Evolutionary conservation across 1,140 invertebrate genomes (phyloP), one percentile per base, ranked within the genome.

Genomic region (Acyrthosiphon pisum): DNA sequence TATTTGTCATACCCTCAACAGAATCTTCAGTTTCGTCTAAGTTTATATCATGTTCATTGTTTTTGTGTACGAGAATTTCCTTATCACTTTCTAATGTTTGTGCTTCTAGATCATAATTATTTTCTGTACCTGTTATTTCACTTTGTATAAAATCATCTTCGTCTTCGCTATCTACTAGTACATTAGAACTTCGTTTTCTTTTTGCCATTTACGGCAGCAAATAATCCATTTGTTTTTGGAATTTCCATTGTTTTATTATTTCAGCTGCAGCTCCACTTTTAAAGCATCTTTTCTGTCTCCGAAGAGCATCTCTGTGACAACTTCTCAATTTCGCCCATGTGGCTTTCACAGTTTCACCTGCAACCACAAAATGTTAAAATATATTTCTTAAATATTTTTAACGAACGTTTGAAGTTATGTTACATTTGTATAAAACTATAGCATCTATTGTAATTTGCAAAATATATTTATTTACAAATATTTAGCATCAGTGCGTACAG

Each of bases 181-280:
- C n/a, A 83, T 83, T 83, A 37, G 81, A 35, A 22, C 35, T 37
- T 37, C 81, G n/a, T 37, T 83, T 83, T 83, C 81, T 83, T 41
- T 37, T 83, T 41, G 81, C 0, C 81, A 83, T 83, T 37, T 83
- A 83, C 35, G 81, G 81, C 81, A 83, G 20, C 6, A 83, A 83
- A 83, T 37, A 83, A 41, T 35, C n/a, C 81, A 83, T 83, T 81
- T 81, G 76, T 81, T 81, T 81, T 81, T 81, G 76, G n/a, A 81
- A 81, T 81, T 83, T 83, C 81, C 81, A 83, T 83, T 83, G 81
- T 37, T 83, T 83, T 37, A 83, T 83, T 83, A 37, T 83, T 83
- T 83, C 81, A 83, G 81, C 81, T 37, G 81, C 81, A 35, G 81
- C 81, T 83, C 81, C 81, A 37, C 81, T 83, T 83, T 83, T 83